Base-by-base conservation (phyloP, 2,113 vertebrate genomes). In the Gasterosteus aculeatus region DNA sequence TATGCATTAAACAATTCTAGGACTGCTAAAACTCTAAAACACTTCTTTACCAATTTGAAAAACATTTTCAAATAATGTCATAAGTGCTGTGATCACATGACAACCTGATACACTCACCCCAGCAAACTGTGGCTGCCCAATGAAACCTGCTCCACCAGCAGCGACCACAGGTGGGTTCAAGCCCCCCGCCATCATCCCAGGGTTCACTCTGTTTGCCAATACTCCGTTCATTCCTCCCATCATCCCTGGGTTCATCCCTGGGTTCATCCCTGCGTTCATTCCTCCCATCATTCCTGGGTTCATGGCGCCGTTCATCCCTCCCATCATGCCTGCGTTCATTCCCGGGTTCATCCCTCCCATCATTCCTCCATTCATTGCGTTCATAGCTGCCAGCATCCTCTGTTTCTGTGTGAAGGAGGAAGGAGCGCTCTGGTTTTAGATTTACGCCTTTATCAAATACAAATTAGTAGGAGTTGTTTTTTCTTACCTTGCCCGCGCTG, bases 401-500 rank as follows among this genome's bases (percentile, higher is more conserved):
- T 67, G 70, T n/a, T 61, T 91, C 91, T 93, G 84, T 44, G 26
- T 11, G 29, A 41, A 22, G n/a, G 57, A 0, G 26, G 53, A n/a
- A 31, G 64, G 29, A 75, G 6, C n/a, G 3, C 1, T 3, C 72
- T 29, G 9, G 11, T 64, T 54, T 51, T 71, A 0, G 0, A 69
- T 42, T 42, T 41, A 11, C 46, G 19, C 35, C 33, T 0, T 47
- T 67, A 60, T 63, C 0, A 26, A 14, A 0, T 0, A 39, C 22
- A 33, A 2, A 31, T 59, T 11, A 51, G 54, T 22, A 12, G 6
- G 35, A 11, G 46, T 2, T 29, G 12, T 26, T 69, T 9, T 16
- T 26, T 2, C 85, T 88, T 86, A 93, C 92, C 88, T 92, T 93
- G 33, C 84, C 89, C 53, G 80, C 89, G 57, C 59, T 87, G 75